Evolutionary conservation across 2,797 vertebrate genomes (phyloP).

Genomic region (Cryptoprocta ferox): DNA sequence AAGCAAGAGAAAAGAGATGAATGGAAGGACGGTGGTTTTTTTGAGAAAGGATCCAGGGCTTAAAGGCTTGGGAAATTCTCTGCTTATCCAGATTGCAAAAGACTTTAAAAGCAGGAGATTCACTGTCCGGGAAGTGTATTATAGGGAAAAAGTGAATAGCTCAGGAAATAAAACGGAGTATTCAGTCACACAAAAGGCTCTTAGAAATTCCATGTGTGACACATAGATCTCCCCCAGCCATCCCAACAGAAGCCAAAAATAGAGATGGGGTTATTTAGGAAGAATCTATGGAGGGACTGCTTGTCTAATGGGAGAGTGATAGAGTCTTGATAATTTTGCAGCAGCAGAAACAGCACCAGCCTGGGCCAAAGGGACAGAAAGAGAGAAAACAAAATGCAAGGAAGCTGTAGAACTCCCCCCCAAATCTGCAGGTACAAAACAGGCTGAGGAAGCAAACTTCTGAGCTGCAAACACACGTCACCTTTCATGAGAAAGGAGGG

Average conservation of each 20-base stretch:
- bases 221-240: background rate
- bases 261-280: background rate
- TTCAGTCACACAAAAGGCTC: background rate
- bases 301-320: background rate
- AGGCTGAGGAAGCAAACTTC: background rate
- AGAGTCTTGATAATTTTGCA: background rate
- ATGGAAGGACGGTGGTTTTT: background rate
- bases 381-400: slow-evolving; percentile 9
- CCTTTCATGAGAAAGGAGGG: background rate
- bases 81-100: background rate
- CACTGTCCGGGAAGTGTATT: background rate
- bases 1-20: background rate
- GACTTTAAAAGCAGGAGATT: background rate
- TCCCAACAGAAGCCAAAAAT: background rate
- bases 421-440: background rate
- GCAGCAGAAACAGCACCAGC: background rate
- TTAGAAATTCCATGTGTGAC: background rate
- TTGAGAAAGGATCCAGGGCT: background rate
- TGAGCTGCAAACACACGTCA: background rate
- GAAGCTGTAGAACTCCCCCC: background rate
- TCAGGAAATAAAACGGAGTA: background rate
- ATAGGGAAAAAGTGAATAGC: background rate
- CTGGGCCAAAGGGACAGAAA: background rate
- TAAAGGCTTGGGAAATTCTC: background rate
- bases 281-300: background rate